Conservation (phyloP, 2,797 vertebrate species). For the Sandelia bainsii region DNA sequence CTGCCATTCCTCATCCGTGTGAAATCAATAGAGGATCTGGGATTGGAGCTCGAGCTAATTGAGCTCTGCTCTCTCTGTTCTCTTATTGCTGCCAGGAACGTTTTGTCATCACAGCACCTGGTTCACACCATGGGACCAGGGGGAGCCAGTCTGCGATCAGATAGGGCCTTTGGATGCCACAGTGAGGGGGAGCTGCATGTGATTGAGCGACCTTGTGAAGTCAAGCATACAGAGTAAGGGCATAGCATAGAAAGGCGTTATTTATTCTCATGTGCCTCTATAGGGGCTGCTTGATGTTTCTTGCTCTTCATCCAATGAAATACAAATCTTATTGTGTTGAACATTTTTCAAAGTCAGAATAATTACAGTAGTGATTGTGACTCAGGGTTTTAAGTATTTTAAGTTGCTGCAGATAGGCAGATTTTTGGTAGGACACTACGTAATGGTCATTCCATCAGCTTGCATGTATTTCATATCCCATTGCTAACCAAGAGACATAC, state of each 20-base stretch:
- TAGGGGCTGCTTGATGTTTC: slow-evolving; percentile 32
- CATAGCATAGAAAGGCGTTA: slow-evolving; percentile 35
- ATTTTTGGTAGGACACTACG: slow-evolving; percentile 1
- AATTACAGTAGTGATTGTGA: background rate
- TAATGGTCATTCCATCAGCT: slow-evolving; percentile 31
- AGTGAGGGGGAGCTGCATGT: slow-evolving; percentile 55
- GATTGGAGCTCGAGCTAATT: slow-evolving; percentile 85
- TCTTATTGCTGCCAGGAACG: slow-evolving; percentile 82
- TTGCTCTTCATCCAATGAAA: slow-evolving; percentile 22
- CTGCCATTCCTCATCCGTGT: slow-evolving; percentile 83
- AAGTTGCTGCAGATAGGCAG: background rate
- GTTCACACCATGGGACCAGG: slow-evolving; percentile 71
- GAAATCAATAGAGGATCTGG: slow-evolving; percentile 85
- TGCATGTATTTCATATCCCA: slow-evolving; percentile 37
- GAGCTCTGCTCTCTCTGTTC: slow-evolving; percentile 81
- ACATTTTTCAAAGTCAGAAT: slow-evolving; percentile 7
- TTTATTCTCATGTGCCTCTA: slow-evolving; percentile 50
- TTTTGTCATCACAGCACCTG: slow-evolving; percentile 82
- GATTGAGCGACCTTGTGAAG: slow-evolving; percentile 73
- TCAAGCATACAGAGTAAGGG: slow-evolving; percentile 47
- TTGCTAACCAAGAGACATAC: slow-evolving; percentile 14
- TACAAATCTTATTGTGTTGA: slow-evolving; percentile 24
- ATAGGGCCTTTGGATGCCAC: slow-evolving; percentile 64
- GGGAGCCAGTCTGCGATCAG: slow-evolving; percentile 62
- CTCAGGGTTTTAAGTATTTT: background rate